Percentiles rank a stretch among this genome's conserved stretches.
Evolutionary conservation across 2,888 invertebrate species (phyloP).

Genomic region (Ormyrus labotus): DNA sequence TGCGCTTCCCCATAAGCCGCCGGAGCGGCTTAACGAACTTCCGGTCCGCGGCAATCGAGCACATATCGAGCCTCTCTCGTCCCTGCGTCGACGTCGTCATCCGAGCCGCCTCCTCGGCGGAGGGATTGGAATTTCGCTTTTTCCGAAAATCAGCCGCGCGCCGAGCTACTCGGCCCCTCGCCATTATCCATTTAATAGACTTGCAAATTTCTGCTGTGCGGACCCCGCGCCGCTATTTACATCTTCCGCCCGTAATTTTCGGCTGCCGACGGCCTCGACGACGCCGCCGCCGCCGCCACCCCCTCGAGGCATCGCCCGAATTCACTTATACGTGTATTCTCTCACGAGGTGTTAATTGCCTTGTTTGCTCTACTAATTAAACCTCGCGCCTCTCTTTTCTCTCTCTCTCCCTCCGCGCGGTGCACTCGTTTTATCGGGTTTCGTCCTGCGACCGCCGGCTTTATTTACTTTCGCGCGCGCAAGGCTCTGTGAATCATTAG

Average conservation of each 20-base stretch:
- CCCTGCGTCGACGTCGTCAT: not conserved
- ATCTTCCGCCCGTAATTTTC: constrained; percentile 8
- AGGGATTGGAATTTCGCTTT: not conserved
- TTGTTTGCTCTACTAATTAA: constrained; percentile 38
- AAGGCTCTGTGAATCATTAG: too few species aligned
- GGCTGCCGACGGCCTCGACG: not conserved
- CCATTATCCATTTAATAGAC: constrained; percentile 45
- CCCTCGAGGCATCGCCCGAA: too few species aligned
- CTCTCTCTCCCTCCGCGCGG: too few species aligned
- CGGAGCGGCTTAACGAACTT: constrained; percentile 49
- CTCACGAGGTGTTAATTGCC: constrained; percentile 37
- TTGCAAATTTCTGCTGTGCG: constrained; percentile 45
- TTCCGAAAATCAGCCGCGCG: not conserved
- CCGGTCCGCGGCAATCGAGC: constrained; percentile 24
- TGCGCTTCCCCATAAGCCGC: constrained; percentile 1
- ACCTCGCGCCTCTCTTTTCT: not conserved
- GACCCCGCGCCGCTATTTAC: constrained; percentile 33
- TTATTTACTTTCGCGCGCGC: too few species aligned
- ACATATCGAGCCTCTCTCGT: constrained; percentile 25
- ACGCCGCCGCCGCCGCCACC: too few species aligned
- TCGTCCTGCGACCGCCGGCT: too few species aligned
- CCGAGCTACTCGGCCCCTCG: not conserved
- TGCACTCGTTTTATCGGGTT: not conserved
- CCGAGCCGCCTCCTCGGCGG: too few species aligned
- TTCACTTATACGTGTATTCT: too few species aligned